Evolutionary conservation across 2,113 vertebrate genomes (phyloP), one percentile per base, ranked within the genome.

Genomic region (Pluvianellus socialis): DNA sequence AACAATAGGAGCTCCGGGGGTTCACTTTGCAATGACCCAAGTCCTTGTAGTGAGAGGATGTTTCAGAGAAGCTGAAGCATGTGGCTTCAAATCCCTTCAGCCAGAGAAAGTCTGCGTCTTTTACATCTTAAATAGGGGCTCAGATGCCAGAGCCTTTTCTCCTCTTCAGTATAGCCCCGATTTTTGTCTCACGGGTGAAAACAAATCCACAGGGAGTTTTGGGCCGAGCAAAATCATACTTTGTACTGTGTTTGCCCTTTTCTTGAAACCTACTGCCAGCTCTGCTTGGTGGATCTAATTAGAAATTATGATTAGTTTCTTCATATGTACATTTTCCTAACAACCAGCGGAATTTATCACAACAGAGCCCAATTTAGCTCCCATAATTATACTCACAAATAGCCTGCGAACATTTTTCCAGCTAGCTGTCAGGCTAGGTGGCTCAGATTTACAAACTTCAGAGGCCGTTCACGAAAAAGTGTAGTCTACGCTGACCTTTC

Each of bases 81-180:
- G 0, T 70, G 45, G 11, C 13, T 67, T 90, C 77, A 81, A 67
- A 58, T n/a, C 21, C 11, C 23, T 67, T 28, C 10, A 66, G 7
- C 22, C 24, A 74, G 26, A 80, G 24, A 27, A 88, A 23, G 26
- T 32, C 75, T 74, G 23, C 28, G 6, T 38, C 42, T 96, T 93
- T 40, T 42, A n/a, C 0, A 0, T 33, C 42, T 82, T 44, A 55
- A 72, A 13, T 1, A 18, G 18, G 13, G 23, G 4, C 28, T 79
- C 14, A 85, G 44, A 38, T 33, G 10, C 26, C 23, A 67, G n/a
- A 56, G 20, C 32, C 2, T 6, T 61, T 71, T 81, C 19, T 55
- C 8, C 14, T 47, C 50, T 85, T 45, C 66, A 47, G 7, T 35
- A 7, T 18, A 72, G n/a, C 12, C 7, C 62, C 72, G 30, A 33